phyloP scores from a whole-genome alignment of 1,140 invertebrate genomes.

The Lysiphlebus fabarum region DNA sequence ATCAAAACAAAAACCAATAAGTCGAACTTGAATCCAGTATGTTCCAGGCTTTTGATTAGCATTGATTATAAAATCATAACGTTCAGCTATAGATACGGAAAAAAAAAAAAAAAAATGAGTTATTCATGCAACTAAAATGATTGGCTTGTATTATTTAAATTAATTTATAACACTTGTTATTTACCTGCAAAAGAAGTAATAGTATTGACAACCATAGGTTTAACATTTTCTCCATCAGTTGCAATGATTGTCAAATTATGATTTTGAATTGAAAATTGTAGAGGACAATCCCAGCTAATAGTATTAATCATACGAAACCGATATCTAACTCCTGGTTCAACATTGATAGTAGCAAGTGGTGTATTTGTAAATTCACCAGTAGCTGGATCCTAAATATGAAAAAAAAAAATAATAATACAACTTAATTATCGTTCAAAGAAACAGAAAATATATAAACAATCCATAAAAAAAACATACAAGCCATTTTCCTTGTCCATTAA shows the following conservation, averaged over 20 bases:
- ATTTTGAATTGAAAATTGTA: conserved; percentile 54
- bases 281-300: conserved; percentile 54
- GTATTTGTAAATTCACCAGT: conserved; percentile 17
- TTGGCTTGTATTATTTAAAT: neutral
- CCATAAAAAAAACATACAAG: conserved; percentile 8
- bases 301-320: conserved; percentile 57
- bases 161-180: neutral
- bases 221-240: conserved; percentile 47
- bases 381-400: conserved; percentile 13
- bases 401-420: neutral
- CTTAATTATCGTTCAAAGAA: neutral
- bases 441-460: no score
- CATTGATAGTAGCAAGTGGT: conserved; percentile 33
- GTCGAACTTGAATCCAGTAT: conserved; percentile 54
- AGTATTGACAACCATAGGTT: conserved; percentile 15
- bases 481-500: conserved; percentile 23
- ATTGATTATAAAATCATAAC: conserved; percentile 54
- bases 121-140: neutral
- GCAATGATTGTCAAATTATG: conserved; percentile 56
- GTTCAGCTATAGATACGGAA: conserved; percentile 49
- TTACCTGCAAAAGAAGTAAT: conserved; percentile 21
- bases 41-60: conserved; percentile 39
- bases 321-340: conserved; percentile 43
- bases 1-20: conserved; percentile 47
- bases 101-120: conserved; percentile 20